phyloP scores from a whole-genome alignment of 2,888 invertebrate species.

The Conistra vaccinii region DNA sequence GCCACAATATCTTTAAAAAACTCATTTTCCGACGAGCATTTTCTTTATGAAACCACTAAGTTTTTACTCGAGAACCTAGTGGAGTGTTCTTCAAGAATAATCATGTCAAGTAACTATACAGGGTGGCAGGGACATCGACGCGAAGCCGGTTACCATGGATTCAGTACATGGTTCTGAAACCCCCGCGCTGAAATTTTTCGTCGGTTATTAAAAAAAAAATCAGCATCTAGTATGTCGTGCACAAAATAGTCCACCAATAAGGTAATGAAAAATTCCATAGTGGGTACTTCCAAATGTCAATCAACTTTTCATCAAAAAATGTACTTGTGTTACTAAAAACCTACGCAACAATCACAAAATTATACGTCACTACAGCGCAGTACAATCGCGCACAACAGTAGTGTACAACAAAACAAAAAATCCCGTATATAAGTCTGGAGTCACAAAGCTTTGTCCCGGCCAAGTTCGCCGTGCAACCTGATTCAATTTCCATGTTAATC shows the following conservation, averaged over 20 bases:
- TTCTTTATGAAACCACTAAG: slow-evolving; percentile 25
- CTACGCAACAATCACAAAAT: slow-evolving; percentile 21
- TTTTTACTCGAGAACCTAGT: slow-evolving; percentile 2
- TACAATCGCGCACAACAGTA: slow-evolving; percentile 38
- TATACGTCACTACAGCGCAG: slow-evolving; percentile 30
- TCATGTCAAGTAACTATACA: slow-evolving; percentile 1
- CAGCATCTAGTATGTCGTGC: no score
- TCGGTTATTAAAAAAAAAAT: no score
- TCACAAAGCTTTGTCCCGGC: slow-evolving; percentile 71
- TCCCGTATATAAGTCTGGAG: slow-evolving; percentile 64
- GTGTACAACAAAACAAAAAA: slow-evolving; percentile 57
- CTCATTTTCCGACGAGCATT: slow-evolving; percentile 19
- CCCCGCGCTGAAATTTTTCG: no score
- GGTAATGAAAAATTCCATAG: no score
- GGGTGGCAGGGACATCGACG: no score
- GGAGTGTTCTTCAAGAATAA: slow-evolving; percentile 11
- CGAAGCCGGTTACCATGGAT: no score
- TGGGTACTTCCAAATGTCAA: not conserved
- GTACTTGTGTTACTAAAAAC: not conserved
- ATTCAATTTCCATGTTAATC: slow-evolving; percentile 88
- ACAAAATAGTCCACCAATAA: no score
- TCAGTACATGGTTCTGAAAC: no score
- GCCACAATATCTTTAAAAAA: slow-evolving; percentile 16
- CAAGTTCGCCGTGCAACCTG: slow-evolving; percentile 78
- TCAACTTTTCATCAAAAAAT: not conserved